Conservation (phyloP, 30 jellyfish, hydroid and myxozoan genomes). For the Hydractinia echinata region DNA sequence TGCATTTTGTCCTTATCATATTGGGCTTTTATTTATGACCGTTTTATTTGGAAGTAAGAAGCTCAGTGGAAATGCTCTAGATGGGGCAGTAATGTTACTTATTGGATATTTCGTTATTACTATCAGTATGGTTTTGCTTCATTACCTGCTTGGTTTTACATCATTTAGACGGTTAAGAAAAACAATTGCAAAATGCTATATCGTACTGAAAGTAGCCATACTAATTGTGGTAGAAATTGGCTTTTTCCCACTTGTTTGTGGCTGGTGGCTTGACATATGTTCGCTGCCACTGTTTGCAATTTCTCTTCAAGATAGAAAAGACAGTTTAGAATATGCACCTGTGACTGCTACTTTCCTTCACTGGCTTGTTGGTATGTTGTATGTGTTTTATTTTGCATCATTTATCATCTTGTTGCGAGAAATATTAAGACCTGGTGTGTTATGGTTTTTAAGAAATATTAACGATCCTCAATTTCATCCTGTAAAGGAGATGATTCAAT, state of each 20-base stretch:
- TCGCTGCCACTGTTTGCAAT: conserved; percentile 94
- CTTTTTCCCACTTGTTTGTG: conserved; percentile 77
- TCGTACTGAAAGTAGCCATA: conserved; percentile 53
- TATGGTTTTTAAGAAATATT: conserved; percentile 85
- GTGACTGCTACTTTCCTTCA: conserved; percentile 89
- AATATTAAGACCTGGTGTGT: conserved; percentile 90
- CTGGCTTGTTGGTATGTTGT: conserved; percentile 96
- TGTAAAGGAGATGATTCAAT: conserved; percentile 62
- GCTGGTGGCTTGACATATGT: conserved; percentile 98
- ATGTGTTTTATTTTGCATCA: conserved; percentile 92
- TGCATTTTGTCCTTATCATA: conserved; percentile 32
- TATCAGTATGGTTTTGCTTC: too few relatives aligned
- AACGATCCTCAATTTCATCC: conserved; percentile 98
- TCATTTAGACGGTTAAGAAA: conserved; percentile 38
- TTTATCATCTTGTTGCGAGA: conserved; percentile 83
- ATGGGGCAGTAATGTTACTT: too few relatives aligned
- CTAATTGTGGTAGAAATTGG: conserved; percentile 89
- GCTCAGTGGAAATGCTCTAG: too few relatives aligned
- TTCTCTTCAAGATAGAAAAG: conserved; percentile 73
- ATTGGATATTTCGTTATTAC: too few relatives aligned
- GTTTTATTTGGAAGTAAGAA: neutral
- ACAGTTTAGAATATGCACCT: conserved; percentile 80
- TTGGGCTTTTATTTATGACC: neutral
- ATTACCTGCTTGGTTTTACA: neutral
- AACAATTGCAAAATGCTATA: conserved; percentile 66